A percentile compares a stretch with the other conserved stretches of the same genome.
These are phyloP conservation scores for Scaptomyza parva DNA, from an alignment of 2,888 invertebrate species.

Conservation along the genomic window DNA sequence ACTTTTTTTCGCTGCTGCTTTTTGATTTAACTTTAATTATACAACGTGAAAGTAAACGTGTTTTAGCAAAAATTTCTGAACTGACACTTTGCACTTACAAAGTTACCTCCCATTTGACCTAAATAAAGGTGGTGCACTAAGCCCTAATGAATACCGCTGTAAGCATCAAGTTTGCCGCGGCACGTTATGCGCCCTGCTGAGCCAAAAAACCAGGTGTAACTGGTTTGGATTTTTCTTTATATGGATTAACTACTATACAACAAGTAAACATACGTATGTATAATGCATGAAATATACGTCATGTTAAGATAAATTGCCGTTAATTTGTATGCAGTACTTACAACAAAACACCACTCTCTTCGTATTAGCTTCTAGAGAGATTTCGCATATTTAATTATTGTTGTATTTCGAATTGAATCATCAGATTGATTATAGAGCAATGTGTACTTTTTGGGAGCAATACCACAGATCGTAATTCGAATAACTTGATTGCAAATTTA, in stretches of 20 bases:
- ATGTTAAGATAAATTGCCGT: slow-evolving; percentile 15
- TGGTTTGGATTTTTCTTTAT: slow-evolving; percentile 32
- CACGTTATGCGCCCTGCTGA: slow-evolving; percentile 30
- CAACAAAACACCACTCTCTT: slow-evolving; percentile 9
- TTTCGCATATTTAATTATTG: not conserved
- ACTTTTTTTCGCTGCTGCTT: slow-evolving; percentile 15
- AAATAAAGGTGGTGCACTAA: slow-evolving; percentile 26
- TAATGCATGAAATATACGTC: not conserved
- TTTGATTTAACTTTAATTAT: slow-evolving; percentile 63
- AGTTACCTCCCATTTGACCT: slow-evolving; percentile 41
- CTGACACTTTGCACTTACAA: slow-evolving; percentile 32
- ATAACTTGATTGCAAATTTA: slow-evolving; percentile 66
- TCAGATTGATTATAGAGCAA: slow-evolving; percentile 15
- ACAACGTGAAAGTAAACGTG: slow-evolving; percentile 46
- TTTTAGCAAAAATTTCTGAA: slow-evolving; percentile 42
- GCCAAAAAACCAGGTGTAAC: slow-evolving; percentile 55
- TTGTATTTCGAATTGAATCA: slow-evolving; percentile 25
- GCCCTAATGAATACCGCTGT: slow-evolving; percentile 40
- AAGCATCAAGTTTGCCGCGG: not conserved
- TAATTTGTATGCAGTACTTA: slow-evolving; percentile 6
- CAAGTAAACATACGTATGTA: slow-evolving; percentile 1
- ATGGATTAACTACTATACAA: not conserved
- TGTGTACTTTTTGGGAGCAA: slow-evolving; percentile 37
- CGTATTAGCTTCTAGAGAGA: slow-evolving; percentile 5
- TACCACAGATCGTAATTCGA: slow-evolving; percentile 53